phyloP scores from a whole-genome alignment of 1,140 invertebrate genomes.

The Euwallacea fornicatus region DNA sequence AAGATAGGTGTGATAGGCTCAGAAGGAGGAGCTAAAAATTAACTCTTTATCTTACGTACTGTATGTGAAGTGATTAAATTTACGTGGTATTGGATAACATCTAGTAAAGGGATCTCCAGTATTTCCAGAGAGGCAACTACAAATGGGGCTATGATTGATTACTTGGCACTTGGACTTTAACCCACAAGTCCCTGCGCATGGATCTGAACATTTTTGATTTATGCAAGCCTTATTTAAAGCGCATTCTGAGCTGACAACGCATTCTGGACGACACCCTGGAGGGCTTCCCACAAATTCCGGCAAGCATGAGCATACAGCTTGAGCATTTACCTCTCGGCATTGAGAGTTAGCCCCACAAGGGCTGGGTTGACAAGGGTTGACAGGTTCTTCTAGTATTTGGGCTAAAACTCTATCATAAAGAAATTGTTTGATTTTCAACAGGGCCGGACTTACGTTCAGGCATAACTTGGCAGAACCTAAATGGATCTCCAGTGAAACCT shows the following conservation, averaged over 20 bases:
- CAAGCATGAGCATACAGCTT: slow-evolving; percentile 77
- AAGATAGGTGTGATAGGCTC: slow-evolving; percentile 35
- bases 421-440: neutral
- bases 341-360: slow-evolving; percentile 81
- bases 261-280: slow-evolving; percentile 76
- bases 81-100: slow-evolving; percentile 46
- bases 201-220: slow-evolving; percentile 77
- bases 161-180: slow-evolving; percentile 77
- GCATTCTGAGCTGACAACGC: slow-evolving; percentile 77
- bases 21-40: slow-evolving; percentile 43
- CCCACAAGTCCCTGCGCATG: slow-evolving; percentile 78
- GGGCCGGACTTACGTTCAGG: slow-evolving; percentile 57
- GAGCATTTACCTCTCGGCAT: slow-evolving; percentile 69
- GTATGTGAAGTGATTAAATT: slow-evolving; percentile 26
- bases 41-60: too few relatives aligned
- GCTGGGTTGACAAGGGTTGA: slow-evolving; percentile 74
- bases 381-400: slow-evolving; percentile 42
- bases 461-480: slow-evolving; percentile 70
- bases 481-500: slow-evolving; percentile 79
- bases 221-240: slow-evolving; percentile 71
- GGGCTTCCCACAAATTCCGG: slow-evolving; percentile 74
- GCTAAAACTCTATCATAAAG: neutral
- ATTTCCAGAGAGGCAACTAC: slow-evolving; percentile 71
- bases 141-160: slow-evolving; percentile 81
- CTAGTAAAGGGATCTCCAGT: slow-evolving; percentile 80